phyloP scores from a whole-genome alignment of 2,888 invertebrate species.

The Ophion slaviceki region DNA sequence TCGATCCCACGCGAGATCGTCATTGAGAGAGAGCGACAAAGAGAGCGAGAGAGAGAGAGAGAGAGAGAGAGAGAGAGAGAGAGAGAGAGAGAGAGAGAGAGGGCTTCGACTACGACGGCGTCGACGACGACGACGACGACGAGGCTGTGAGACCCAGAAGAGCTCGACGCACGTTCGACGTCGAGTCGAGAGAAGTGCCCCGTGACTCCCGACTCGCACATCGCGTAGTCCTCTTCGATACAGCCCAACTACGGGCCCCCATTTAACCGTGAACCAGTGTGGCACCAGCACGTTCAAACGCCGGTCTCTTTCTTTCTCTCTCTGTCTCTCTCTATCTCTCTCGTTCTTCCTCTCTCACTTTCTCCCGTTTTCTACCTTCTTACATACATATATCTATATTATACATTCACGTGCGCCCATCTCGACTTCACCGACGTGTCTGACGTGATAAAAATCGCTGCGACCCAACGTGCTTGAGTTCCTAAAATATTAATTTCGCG shows the following conservation, averaged over 20 bases:
- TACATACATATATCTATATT: background rate
- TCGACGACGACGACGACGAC: conserved; percentile 44
- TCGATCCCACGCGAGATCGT: conserved; percentile 68
- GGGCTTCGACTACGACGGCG: conserved; percentile 13
- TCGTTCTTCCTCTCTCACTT: background rate
- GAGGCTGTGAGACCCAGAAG: conserved; percentile 55
- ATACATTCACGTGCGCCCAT: too few species aligned
- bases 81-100: conserved; percentile 33
- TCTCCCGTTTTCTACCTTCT: background rate
- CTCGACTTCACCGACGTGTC: too few species aligned
- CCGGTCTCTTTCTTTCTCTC: conserved; percentile 7
- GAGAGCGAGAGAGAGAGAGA: conserved; percentile 16
- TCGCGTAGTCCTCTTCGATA: conserved; percentile 38
- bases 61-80: conserved; percentile 32
- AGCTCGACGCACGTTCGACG: conserved; percentile 52
- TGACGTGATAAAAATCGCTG: too few species aligned
- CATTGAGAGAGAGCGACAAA: conserved; percentile 46
- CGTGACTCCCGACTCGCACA: conserved; percentile 54
- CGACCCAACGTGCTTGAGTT: too few species aligned
- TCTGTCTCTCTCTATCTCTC: background rate
- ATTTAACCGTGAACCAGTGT: conserved; percentile 70
- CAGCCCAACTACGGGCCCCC: conserved; percentile 61
- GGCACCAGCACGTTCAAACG: conserved; percentile 47
- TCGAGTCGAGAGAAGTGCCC: conserved; percentile 44
- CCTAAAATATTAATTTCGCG: too few species aligned